Evolutionary conservation across 2,888 invertebrate species (phyloP).

Genomic region (Aporophyla lueneburgensis): DNA sequence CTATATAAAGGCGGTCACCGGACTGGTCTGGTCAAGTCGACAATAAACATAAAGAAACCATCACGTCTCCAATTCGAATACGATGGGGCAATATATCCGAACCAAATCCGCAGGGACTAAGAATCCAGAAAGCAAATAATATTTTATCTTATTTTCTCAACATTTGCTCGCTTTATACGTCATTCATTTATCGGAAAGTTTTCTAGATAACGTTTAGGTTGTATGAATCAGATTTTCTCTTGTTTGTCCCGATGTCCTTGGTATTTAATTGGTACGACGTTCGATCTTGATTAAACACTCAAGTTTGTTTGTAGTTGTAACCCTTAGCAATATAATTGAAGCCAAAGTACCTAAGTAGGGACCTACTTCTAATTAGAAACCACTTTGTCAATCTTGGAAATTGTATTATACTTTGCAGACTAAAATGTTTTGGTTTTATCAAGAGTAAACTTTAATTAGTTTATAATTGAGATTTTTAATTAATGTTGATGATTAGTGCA

Average conservation of each 20-base stretch:
- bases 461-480: conserved; percentile 34
- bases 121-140: conserved; percentile 67
- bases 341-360: conserved; percentile 41
- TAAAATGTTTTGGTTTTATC: conserved; percentile 42
- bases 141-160: conserved; percentile 71
- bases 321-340: conserved; percentile 48
- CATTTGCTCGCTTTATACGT: conserved; percentile 68
- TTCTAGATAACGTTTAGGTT: conserved; percentile 61
- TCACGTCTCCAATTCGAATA: conserved; percentile 59
- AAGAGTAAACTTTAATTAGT: conserved; percentile 24
- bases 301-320: conserved; percentile 59
- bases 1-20: conserved; percentile 26
- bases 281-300: conserved; percentile 66
- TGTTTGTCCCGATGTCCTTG: conserved; percentile 64
- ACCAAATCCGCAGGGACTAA: conserved; percentile 58
- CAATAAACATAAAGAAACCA: conserved; percentile 59
- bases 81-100: conserved; percentile 64
- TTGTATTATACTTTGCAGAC: conserved; percentile 39
- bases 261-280: conserved; percentile 66
- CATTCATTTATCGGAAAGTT: conserved; percentile 73
- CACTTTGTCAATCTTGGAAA: conserved; percentile 41
- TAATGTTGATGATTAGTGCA: conserved; percentile 15
- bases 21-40: conserved; percentile 43
- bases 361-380: conserved; percentile 49
- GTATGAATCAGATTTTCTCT: conserved; percentile 59